Conservation (phyloP, 2,888 invertebrate species). For the Agapetus fuscipes region DNA sequence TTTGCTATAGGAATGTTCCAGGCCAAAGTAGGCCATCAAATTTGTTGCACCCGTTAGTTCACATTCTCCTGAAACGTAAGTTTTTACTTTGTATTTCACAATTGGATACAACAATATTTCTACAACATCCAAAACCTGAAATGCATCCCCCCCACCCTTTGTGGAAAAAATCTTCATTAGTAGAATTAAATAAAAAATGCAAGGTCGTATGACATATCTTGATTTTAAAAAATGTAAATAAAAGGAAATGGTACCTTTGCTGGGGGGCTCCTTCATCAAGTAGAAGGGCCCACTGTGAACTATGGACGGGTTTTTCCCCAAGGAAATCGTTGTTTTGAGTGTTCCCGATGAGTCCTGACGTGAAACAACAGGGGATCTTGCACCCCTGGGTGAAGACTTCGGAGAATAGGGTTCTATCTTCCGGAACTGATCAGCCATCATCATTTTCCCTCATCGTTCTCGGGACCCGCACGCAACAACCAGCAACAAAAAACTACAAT, state of each 20-base stretch:
- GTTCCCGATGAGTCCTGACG: slow-evolving; percentile 96
- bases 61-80: slow-evolving; percentile 62
- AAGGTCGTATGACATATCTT: too few relatives aligned
- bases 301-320: slow-evolving; percentile 94
- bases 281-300: slow-evolving; percentile 97
- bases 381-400: slow-evolving; percentile 88
- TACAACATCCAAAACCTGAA: too few relatives aligned
- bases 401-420: slow-evolving; percentile 92
- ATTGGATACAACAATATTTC: too few relatives aligned
- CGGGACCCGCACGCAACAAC: too few relatives aligned
- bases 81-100: too few relatives aligned
- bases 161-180: too few relatives aligned
- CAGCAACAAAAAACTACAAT: too few relatives aligned
- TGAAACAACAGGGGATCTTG: slow-evolving; percentile 90
- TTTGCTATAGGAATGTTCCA: slow-evolving; percentile 96
- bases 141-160: too few relatives aligned
- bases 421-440: slow-evolving; percentile 88
- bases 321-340: slow-evolving; percentile 92
- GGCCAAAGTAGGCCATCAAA: slow-evolving; percentile 91
- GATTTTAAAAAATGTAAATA: too few relatives aligned
- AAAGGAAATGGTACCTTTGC: slow-evolving; percentile 41
- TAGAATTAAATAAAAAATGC: too few relatives aligned
- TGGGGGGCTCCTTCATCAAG: slow-evolving; percentile 93
- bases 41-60: slow-evolving; percentile 94
- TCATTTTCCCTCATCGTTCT: slow-evolving; percentile 45